A percentile compares a stretch with the other conserved stretches of the same genome.
These are phyloP conservation scores for Salarias fasciatus DNA, from an alignment of 2,797 vertebrate genomes.

Conservation along the genomic window DNA sequence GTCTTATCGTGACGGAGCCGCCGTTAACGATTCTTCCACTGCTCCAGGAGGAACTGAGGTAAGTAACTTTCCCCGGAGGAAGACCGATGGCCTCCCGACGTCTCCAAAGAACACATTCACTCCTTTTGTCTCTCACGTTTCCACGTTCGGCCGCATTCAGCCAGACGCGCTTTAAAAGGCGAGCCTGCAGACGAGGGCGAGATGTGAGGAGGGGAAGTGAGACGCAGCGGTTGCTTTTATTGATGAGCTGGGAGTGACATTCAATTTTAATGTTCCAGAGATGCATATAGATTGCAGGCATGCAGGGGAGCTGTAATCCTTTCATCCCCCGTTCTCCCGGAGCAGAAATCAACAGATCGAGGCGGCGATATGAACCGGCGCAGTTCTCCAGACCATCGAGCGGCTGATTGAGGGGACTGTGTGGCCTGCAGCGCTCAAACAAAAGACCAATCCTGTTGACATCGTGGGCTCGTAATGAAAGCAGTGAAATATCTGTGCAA, in stretches of 20 bases:
- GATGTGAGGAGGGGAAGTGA: not conserved
- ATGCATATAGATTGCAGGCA: conserved; percentile 20
- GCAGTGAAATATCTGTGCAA: not conserved
- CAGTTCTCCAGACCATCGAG: not conserved
- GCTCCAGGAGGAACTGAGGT: no score
- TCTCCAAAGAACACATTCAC: no score
- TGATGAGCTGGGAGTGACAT: conserved; percentile 22
- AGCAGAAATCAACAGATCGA: not conserved
- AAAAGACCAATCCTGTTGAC: not conserved
- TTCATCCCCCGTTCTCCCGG: conserved; percentile 17
- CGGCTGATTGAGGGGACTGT: not conserved
- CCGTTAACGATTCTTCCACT: no score
- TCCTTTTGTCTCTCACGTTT: no score
- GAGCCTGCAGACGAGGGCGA: not conserved
- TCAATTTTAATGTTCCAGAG: conserved; percentile 27
- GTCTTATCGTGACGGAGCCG: no score
- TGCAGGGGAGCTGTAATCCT: conserved; percentile 11
- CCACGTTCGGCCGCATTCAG: no score
- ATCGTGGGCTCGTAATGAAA: no score
- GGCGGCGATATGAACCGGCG: not conserved
- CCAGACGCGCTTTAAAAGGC: no score
- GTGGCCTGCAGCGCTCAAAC: not conserved
- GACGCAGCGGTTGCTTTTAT: conserved; percentile 1
- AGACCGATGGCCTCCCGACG: no score
- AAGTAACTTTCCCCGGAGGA: no score